Percentiles rank a stretch among this genome's conserved stretches.
These are phyloP conservation scores for Leptopilina syphax DNA, from an alignment of 2,888 invertebrate genomes.

Conservation along the genomic window DNA sequence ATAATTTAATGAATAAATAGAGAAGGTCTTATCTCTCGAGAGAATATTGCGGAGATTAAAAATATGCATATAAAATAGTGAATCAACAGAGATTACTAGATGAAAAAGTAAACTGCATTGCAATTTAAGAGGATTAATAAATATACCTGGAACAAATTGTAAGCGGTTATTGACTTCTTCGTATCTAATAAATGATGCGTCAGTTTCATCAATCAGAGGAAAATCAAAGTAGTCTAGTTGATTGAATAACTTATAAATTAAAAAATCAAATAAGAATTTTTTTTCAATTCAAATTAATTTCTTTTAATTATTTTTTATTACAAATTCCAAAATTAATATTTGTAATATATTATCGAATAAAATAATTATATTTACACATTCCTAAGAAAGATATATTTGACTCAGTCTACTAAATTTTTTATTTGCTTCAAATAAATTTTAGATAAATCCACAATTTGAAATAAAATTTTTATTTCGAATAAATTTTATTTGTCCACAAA, in stretches of 20 bases:
- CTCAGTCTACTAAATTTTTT: too few species aligned
- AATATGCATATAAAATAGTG: background rate
- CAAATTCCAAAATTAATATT: too few species aligned
- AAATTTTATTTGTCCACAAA: too few species aligned
- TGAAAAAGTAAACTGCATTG: conserved; percentile 4
- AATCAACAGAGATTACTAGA: conserved; percentile 1
- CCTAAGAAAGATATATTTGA: too few species aligned
- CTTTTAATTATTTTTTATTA: too few species aligned
- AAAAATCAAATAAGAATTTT: background rate
- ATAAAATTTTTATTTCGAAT: too few species aligned
- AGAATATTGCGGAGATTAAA: background rate
- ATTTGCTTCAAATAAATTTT: too few species aligned
- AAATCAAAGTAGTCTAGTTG: background rate
- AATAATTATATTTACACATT: too few species aligned
- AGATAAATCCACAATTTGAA: too few species aligned
- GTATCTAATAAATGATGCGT: conserved; percentile 4
- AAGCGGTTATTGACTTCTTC: conserved; percentile 22
- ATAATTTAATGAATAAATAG: background rate
- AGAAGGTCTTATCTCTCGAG: background rate
- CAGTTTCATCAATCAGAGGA: background rate
- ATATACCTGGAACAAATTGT: conserved; percentile 8
- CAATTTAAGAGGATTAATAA: conserved; percentile 6
- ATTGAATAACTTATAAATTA: background rate
- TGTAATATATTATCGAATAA: too few species aligned
- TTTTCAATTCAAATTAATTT: too few species aligned